Evolutionary conservation across 2,113 vertebrate genomes (phyloP).

Genomic region (Lophius piscatorius): DNA sequence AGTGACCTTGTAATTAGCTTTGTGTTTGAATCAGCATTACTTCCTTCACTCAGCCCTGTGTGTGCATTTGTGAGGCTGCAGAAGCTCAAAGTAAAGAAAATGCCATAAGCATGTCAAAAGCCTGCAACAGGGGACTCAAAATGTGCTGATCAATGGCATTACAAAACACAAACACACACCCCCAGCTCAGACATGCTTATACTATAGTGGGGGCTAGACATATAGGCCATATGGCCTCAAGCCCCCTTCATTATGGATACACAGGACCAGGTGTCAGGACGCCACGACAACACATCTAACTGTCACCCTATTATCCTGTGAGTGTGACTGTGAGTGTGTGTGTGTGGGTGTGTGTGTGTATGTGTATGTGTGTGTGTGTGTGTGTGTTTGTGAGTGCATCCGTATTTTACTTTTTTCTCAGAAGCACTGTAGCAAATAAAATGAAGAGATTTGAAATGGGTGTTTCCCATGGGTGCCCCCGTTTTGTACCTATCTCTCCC

Average conservation of each 20-base stretch:
- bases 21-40: too few species aligned
- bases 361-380: constrained; percentile 6
- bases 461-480: not conserved
- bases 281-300: constrained; percentile 46
- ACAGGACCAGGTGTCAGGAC: constrained; percentile 46
- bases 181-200: constrained; percentile 14
- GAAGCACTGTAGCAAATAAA: constrained; percentile 2
- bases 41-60: not conserved
- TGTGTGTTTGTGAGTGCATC: constrained; percentile 7
- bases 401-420: constrained; percentile 17
- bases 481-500: not conserved
- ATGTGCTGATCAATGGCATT: constrained; percentile 34
- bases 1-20: too few species aligned
- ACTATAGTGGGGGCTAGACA: constrained; percentile 21
- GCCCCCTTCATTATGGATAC: constrained; percentile 48
- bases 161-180: too few species aligned
- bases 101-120: not conserved
- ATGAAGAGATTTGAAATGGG: not conserved
- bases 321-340: constrained; percentile 15
- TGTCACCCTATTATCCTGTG: constrained; percentile 29
- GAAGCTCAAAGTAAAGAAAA: constrained; percentile 23
- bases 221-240: constrained; percentile 61
- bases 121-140: constrained; percentile 32
- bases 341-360: constrained; percentile 4
- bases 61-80: not conserved